Evolutionary conservation across 2,797 vertebrate genomes (phyloP).

Genomic region (Hozukius guyotensis): DNA sequence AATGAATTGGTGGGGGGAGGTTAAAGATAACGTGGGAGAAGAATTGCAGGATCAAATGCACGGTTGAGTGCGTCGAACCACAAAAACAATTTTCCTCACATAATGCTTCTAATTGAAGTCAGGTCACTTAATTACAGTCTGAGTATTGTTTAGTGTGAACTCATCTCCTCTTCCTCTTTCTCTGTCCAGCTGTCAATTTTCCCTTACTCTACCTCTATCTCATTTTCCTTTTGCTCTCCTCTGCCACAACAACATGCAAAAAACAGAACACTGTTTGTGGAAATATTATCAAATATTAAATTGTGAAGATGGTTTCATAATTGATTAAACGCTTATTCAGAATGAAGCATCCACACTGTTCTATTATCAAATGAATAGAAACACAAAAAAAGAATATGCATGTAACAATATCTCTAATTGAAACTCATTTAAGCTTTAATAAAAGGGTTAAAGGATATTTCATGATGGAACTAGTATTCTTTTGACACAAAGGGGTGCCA

Average conservation of each 20-base stretch:
- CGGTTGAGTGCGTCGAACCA: constrained; percentile 48
- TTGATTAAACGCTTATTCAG: constrained; percentile 11
- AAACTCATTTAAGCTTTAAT: background rate
- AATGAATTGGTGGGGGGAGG: constrained; percentile 18
- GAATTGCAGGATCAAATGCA: constrained; percentile 59
- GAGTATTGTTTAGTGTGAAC: constrained; percentile 63
- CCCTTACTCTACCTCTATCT: constrained; percentile 9
- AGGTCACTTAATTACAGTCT: constrained; percentile 73
- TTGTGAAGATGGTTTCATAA: constrained; percentile 3
- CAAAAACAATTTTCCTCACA: constrained; percentile 69
- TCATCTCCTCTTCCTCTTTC: constrained; percentile 48
- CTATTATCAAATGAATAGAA: constrained; percentile 11
- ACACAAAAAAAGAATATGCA: constrained; percentile 1
- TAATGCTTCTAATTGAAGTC: constrained; percentile 69
- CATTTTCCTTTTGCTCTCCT: constrained; percentile 27
- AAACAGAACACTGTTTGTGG: background rate
- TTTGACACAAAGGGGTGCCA: constrained; percentile 5
- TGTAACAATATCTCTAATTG: constrained; percentile 6
- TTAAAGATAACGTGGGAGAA: constrained; percentile 53
- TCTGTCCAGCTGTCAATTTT: constrained; percentile 54
- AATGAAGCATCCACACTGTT: background rate
- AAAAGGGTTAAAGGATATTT: constrained; percentile 4
- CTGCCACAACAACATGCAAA: background rate
- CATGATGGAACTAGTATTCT: background rate
- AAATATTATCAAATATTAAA: constrained; percentile 17